phyloP scores from a whole-genome alignment of 2,797 vertebrate genomes.

The Darevskia mixta region DNA sequence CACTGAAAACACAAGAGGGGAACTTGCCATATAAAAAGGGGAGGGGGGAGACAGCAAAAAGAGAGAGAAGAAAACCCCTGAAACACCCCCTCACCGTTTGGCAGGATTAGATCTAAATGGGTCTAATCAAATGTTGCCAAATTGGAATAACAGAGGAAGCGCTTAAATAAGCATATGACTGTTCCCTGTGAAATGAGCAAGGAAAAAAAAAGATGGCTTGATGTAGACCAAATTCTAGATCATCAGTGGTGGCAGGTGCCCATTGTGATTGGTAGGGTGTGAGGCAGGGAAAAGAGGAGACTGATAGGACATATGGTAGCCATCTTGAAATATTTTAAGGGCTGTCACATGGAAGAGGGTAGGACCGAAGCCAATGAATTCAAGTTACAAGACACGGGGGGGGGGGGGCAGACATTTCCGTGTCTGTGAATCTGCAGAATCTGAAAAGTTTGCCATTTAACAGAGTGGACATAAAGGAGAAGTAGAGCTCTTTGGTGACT shows the following conservation, averaged over 20 bases:
- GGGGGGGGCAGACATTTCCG: no score
- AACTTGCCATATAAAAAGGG: conserved; percentile 4
- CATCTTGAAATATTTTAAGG: no score
- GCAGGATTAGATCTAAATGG: conserved; percentile 15
- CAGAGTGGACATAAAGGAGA: no score
- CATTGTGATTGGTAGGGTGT: no score
- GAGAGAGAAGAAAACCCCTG: neutral
- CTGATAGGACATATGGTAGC: no score
- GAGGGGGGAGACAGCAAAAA: neutral
- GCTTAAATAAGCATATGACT: neutral
- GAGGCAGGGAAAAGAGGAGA: no score
- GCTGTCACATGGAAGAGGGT: no score
- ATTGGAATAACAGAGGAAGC: conserved; percentile 12
- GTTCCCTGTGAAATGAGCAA: neutral
- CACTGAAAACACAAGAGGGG: conserved; percentile 1
- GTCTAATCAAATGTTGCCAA: neutral
- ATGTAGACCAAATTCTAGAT: neutral
- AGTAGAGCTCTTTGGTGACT: no score
- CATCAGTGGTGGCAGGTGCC: neutral
- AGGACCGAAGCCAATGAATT: no score
- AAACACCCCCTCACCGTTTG: conserved; percentile 3
- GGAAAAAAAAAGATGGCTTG: neutral
- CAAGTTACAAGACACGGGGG: no score
- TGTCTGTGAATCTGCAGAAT: no score
- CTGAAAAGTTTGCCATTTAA: no score